Percentiles rank a stretch among this genome's conserved stretches.
Evolutionary conservation across 2,113 vertebrate genomes (phyloP).

Genomic region (Mustela nigripes): DNA sequence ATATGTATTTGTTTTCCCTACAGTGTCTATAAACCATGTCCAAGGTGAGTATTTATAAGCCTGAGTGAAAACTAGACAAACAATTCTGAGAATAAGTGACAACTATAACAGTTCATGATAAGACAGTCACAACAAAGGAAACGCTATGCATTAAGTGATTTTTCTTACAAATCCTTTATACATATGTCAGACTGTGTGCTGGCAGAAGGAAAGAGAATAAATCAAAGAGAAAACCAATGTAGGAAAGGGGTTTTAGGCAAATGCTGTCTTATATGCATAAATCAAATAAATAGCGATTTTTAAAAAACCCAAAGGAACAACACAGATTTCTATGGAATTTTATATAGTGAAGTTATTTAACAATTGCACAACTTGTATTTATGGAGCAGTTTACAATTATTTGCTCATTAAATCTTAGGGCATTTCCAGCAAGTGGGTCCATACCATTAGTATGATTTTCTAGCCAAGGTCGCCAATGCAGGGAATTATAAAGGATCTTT

Average conservation of each 20-base stretch:
- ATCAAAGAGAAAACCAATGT: constrained; percentile 74
- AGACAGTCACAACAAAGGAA: constrained; percentile 77
- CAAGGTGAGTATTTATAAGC: constrained; percentile 75
- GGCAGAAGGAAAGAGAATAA: constrained; percentile 80
- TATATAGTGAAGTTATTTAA: constrained; percentile 65
- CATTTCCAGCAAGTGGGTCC: constrained; percentile 55
- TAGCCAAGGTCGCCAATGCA: constrained; percentile 34
- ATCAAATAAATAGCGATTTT: constrained; percentile 77
- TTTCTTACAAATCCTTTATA: constrained; percentile 78
- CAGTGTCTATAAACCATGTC: constrained; percentile 71
- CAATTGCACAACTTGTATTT: constrained; percentile 53
- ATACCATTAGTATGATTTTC: constrained; percentile 53
- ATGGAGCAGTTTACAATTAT: constrained; percentile 69
- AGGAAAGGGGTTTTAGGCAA: constrained; percentile 81
- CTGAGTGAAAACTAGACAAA: constrained; percentile 69
- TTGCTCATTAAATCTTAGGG: constrained; percentile 69
- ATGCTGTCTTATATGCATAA: constrained; percentile 75
- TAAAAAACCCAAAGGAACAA: constrained; percentile 55
- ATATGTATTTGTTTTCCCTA: constrained; percentile 81
- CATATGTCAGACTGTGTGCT: constrained; percentile 74
- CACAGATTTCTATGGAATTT: constrained; percentile 69
- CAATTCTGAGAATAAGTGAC: constrained; percentile 76
- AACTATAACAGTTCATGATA: constrained; percentile 72
- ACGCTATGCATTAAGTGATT: constrained; percentile 67
- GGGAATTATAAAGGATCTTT: constrained; percentile 47